Conservation (phyloP, 2,113 vertebrate species). For the Dendropsophus ebraccatus region DNA sequence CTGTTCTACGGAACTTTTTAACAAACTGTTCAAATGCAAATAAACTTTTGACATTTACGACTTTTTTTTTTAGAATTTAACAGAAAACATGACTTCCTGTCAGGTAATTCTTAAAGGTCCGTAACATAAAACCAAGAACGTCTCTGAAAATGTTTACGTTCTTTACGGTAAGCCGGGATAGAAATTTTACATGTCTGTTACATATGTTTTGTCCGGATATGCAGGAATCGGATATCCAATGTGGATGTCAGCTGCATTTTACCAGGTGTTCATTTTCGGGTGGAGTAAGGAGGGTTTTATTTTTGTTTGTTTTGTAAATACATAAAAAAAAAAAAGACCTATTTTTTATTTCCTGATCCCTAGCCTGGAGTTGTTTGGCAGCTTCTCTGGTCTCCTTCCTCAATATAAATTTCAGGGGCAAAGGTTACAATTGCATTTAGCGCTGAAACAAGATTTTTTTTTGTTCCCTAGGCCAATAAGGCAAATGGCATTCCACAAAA, state of each 20-base stretch:
- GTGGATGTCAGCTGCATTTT: not conserved
- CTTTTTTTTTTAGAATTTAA: not conserved
- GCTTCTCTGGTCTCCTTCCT: too few relatives aligned
- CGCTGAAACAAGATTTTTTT: too few relatives aligned
- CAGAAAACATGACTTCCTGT: not conserved
- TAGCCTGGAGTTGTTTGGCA: not conserved
- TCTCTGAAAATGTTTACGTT: not conserved
- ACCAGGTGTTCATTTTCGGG: not conserved
- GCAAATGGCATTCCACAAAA: too few relatives aligned
- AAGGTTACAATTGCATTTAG: too few relatives aligned
- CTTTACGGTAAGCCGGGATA: not conserved
- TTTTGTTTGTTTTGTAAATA: not conserved
- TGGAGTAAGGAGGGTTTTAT: not conserved
- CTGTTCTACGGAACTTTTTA: not conserved
- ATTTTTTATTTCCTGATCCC: not conserved
- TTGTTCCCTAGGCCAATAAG: too few relatives aligned
- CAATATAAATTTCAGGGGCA: too few relatives aligned
- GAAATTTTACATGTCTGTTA: not conserved
- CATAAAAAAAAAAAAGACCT: too few relatives aligned
- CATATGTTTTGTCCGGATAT: not conserved
- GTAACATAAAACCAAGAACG: not conserved
- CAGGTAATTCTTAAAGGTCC: not conserved
- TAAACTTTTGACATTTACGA: not conserved
- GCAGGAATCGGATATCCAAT: not conserved
- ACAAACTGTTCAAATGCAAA: constrained; percentile 19